Evolutionary conservation across 1,140 invertebrate species (phyloP).

Genomic region (Phocides pigmalion): DNA sequence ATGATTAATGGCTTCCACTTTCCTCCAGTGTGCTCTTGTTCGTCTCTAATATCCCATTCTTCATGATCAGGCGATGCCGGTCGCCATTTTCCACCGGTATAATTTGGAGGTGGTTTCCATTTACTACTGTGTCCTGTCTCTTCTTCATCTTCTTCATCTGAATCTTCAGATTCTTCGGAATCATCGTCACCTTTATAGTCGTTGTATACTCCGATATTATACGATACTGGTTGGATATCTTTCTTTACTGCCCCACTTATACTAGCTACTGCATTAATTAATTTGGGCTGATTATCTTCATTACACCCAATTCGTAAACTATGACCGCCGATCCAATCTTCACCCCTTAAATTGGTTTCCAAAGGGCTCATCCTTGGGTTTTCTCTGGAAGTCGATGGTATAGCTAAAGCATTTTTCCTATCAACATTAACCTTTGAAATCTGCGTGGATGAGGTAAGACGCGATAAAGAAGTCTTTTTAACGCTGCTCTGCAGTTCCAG

Average conservation of each 20-base stretch:
- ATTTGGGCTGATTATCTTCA: slow-evolving; percentile 84
- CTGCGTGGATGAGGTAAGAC: slow-evolving; percentile 66
- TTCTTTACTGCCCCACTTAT: slow-evolving; percentile 83
- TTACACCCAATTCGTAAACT: slow-evolving; percentile 81
- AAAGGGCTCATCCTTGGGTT: slow-evolving; percentile 69
- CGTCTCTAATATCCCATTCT: slow-evolving; percentile 73
- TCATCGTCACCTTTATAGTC: slow-evolving; percentile 84
- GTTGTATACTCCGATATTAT: slow-evolving; percentile 73
- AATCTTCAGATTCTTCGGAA: slow-evolving; percentile 82
- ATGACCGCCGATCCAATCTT: slow-evolving; percentile 86
- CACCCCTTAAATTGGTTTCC: slow-evolving; percentile 76
- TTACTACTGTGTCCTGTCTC: slow-evolving; percentile 85
- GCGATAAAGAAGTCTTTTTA: slow-evolving; percentile 81
- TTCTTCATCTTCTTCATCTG: slow-evolving; percentile 85
- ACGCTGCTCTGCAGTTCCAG: slow-evolving; percentile 92
- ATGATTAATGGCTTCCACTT: slow-evolving; percentile 80
- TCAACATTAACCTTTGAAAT: slow-evolving; percentile 77
- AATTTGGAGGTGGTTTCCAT: slow-evolving; percentile 88
- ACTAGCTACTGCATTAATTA: slow-evolving; percentile 86
- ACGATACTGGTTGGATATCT: slow-evolving; percentile 70
- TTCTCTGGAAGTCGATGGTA: slow-evolving; percentile 64
- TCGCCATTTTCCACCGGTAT: slow-evolving; percentile 91
- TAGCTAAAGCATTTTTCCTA: slow-evolving; percentile 54
- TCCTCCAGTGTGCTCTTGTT: slow-evolving; percentile 67
- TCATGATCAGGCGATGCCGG: slow-evolving; percentile 74